phyloP scores from a whole-genome alignment of 2,113 vertebrate species.

The Trematocara nigrifrons region DNA sequence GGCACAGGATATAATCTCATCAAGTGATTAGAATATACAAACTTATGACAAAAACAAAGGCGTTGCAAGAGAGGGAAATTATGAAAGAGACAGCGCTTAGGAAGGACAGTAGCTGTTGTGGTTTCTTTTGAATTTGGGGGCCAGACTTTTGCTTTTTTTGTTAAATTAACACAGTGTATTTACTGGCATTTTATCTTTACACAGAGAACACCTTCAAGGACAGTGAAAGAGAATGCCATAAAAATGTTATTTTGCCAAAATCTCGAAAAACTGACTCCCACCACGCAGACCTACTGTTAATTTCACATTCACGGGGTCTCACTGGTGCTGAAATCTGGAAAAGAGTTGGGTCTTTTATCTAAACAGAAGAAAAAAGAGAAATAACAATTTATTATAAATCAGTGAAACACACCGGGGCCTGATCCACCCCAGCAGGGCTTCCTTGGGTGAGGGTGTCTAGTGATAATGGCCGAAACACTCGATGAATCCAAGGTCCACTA shows the following conservation, averaged over 20 bases:
- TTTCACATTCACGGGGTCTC: too few relatives aligned
- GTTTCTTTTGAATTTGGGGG: background rate
- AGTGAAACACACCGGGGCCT: background rate
- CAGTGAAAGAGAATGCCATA: background rate
- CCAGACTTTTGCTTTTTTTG: background rate
- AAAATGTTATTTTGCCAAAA: background rate
- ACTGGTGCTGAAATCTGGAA: background rate
- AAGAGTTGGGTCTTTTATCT: background rate
- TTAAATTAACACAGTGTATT: background rate
- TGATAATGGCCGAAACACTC: background rate
- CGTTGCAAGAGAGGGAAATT: background rate
- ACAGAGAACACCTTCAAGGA: background rate
- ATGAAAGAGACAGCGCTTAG: background rate
- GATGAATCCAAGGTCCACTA: background rate
- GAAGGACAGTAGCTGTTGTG: background rate
- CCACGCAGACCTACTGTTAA: background rate
- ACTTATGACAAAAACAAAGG: conserved; percentile 17
- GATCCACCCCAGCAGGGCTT: background rate
- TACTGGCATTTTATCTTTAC: background rate
- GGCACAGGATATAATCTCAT: conserved; percentile 64
- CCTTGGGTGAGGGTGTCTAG: background rate
- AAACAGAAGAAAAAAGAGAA: background rate
- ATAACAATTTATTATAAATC: background rate
- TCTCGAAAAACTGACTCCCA: background rate
- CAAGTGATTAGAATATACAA: conserved; percentile 58